phyloP scores from a whole-genome alignment of 2,797 vertebrate species.

The Odontamblyopus rebecca region DNA sequence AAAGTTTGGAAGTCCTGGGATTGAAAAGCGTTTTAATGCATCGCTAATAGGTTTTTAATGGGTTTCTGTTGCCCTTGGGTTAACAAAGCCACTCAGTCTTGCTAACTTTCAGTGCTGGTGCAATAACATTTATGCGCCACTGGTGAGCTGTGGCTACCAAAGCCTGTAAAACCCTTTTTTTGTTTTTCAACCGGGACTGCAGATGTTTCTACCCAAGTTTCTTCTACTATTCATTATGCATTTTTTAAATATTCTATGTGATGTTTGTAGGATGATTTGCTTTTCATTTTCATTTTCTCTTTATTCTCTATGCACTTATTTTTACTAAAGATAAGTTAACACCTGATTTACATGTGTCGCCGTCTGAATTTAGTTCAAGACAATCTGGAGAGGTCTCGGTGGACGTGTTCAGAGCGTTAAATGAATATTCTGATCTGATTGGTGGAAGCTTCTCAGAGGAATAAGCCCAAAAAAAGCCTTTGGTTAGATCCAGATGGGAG shows the following conservation, averaged over 20 bases:
- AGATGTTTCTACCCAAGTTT: not conserved
- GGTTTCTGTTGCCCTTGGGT: conserved; percentile 31
- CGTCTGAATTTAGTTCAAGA: too few species aligned
- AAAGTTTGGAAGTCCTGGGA: conserved; percentile 24
- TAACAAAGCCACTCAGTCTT: conserved; percentile 18
- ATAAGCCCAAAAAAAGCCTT: too few species aligned
- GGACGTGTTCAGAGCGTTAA: too few species aligned
- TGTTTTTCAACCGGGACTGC: not conserved
- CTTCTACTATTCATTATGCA: conserved; percentile 26
- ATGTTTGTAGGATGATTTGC: not conserved
- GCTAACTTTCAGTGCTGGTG: conserved; percentile 22
- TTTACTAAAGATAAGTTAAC: too few species aligned
- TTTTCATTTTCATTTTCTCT: too few species aligned
- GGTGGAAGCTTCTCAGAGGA: too few species aligned
- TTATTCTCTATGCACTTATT: too few species aligned
- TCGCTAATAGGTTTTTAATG: conserved; percentile 41
- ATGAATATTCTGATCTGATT: too few species aligned
- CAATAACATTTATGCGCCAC: conserved; percentile 28
- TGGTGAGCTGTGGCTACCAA: conserved; percentile 4
- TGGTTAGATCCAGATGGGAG: too few species aligned
- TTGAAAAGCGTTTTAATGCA: conserved; percentile 20
- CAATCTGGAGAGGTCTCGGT: too few species aligned
- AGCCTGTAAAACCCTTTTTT: not conserved
- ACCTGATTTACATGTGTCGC: too few species aligned
- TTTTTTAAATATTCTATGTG: not conserved